Evolutionary conservation across 2,888 invertebrate species (phyloP).

Genomic region (Drosophila cracens): DNA sequence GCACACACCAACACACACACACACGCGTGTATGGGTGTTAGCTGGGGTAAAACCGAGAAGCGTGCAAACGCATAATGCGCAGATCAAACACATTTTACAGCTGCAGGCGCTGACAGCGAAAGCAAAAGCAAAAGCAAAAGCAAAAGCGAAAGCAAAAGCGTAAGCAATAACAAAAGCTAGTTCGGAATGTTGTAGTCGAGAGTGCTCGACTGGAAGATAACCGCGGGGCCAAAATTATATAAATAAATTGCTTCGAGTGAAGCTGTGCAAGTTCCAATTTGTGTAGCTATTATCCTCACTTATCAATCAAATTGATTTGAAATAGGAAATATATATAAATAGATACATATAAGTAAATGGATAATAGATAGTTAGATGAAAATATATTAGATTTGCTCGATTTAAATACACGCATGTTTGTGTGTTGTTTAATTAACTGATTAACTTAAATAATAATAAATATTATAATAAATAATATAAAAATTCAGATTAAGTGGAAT

Average conservation of each 20-base stretch:
- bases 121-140: constrained; percentile 2
- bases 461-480: too few species aligned
- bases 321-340: neutral
- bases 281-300: neutral
- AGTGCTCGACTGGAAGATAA: constrained; percentile 2
- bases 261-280: neutral
- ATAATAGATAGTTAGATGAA: neutral
- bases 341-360: neutral
- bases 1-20: neutral
- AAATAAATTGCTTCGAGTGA: constrained; percentile 2
- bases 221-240: neutral
- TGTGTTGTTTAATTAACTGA: neutral
- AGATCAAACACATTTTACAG: constrained; percentile 58
- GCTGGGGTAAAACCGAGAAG: constrained; percentile 16
- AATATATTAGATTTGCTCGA: neutral
- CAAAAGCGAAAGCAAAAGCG: constrained; percentile 2
- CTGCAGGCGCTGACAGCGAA: constrained; percentile 45
- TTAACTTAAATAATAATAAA: neutral
- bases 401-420: neutral
- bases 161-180: neutral
- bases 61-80: constrained; percentile 58
- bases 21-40: neutral
- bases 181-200: neutral
- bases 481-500: neutral
- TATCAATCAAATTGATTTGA: neutral